Conservation (phyloP, 2,797 vertebrate genomes). For the Gymnodraco acuticeps region DNA sequence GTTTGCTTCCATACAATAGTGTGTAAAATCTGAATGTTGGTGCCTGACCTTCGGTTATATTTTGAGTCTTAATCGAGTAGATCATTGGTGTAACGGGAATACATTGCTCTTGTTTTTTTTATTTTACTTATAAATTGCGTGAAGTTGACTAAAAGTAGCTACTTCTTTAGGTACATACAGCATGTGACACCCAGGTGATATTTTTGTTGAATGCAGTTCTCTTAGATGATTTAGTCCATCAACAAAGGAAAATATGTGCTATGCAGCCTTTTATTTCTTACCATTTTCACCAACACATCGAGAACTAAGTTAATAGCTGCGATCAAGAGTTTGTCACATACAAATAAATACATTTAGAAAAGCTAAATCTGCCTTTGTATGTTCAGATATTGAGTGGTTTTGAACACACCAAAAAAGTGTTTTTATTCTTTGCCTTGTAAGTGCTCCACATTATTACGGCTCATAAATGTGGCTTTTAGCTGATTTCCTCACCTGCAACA, state of each 20-base stretch:
- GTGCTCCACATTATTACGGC: background rate
- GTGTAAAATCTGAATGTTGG: background rate
- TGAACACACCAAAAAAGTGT: slow-evolving; percentile 21
- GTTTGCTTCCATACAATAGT: background rate
- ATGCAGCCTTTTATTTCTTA: background rate
- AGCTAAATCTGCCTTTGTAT: slow-evolving; percentile 18
- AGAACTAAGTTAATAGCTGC: slow-evolving; percentile 40
- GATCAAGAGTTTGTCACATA: slow-evolving; percentile 36
- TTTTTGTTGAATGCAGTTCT: background rate
- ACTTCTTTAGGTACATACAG: background rate
- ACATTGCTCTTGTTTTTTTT: background rate
- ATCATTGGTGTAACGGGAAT: background rate
- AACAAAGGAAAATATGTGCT: background rate
- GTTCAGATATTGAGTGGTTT: slow-evolving; percentile 18
- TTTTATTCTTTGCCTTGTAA: slow-evolving; percentile 16
- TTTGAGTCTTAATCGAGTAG: background rate
- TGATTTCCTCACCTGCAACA: background rate
- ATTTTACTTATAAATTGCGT: background rate
- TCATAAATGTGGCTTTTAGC: slow-evolving; percentile 4
- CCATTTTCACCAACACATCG: background rate
- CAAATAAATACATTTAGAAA: slow-evolving; percentile 5
- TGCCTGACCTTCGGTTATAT: background rate
- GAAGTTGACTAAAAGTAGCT: background rate
- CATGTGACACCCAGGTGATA: background rate
- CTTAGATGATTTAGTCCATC: background rate